Evolutionary conservation across 2,888 invertebrate species (phyloP), one percentile per base, ranked within the genome.

Genomic region (Clepsis dumicolana): DNA sequence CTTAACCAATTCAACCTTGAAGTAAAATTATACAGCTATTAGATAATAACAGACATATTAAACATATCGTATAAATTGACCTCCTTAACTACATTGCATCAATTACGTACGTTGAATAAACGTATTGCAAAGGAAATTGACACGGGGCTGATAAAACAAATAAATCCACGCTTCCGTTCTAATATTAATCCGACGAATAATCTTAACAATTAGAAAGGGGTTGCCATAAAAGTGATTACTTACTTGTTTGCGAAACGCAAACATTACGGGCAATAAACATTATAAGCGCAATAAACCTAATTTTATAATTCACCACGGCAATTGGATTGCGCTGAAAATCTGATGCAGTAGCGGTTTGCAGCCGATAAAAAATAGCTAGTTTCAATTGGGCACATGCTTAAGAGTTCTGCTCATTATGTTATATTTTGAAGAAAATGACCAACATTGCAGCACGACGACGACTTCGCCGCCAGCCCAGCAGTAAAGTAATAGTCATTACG

Each of bases 221-320:
- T 59, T 44, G 52, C 44, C 32, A 44, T 68, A 53, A 68, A 68
- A 64, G 32, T 53, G 50, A 68, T 64, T 64, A 68, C 68, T 64
- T 64, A 68, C 68, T 18, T 52, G 52, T 62, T 68, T 53, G 52
- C 38, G 59, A 44, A 68, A 64, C 68, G 41, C 67, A 29, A 64
- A 44, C 68, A 68, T 64, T 68, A 68, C 52, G 27, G 25, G 16
- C 32, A 64, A 59, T 68, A 68, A 68, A 68, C 41, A 59, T 64
- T 68, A 68, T 68, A 68, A 64, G 57, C 57, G 64, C 53, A 57
- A 44, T 68, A 64, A 66, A 68, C 68, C 68, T 59, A 64, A 64
- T 68, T 68, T 64, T 32, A 59, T 56, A 59, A 64, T 64, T 59
- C 52, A 57, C 38, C 57, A 21, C 53, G 59, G 59, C 59, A 25